Base-by-base conservation (phyloP, 2,888 invertebrate species). In the Nomada lathburiana region DNA sequence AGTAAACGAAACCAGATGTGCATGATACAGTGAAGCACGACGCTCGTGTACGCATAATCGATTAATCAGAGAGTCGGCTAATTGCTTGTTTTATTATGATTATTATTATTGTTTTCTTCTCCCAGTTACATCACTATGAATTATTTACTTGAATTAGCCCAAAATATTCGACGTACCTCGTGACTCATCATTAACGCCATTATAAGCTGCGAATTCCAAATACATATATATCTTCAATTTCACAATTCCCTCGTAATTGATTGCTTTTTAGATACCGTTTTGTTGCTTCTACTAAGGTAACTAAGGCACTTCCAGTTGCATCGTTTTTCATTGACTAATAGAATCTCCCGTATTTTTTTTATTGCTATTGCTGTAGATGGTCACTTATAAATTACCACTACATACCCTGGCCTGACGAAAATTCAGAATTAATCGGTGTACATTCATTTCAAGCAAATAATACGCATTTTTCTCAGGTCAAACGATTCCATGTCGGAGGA, bases 401-500 rank as follows among this genome's bases (percentile, higher is more conserved):
- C 16, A 7, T 74, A 23, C 16, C 7, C 60, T 60, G 10, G 16
- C 5, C 29, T 23, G 29, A 26, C 11, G 47, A 67, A n/a, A 9
- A 10, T 20, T 26, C 9, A 5, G n/a, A 65, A 7, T 16, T 47
- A 11, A 3, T 26, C 11, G 16, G 3, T 18, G 5, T 13, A 7
- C 47, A 26, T 5, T 7, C 18, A n/a, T 5, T 0, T 11, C 2
- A 18, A 42, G 18, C 26, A 42, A 10, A 29, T 0, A 29, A 36
- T 18, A 59, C 55, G 26, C 59, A 18, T 52, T 60, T 53, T 76
- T 83, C 72, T 26, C 87, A 93, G 93, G 86, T 82, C 90, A 42
- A 91, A 92, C 82, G 92, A 92, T 82, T 90, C 90, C 69, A 88
- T 89, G 26, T 69, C 88, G 67, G 96, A 96, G 82, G 96, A 96